Evolutionary conservation across 2,797 vertebrate genomes (phyloP).

Genomic region (Amblyopsis hoosieri): DNA sequence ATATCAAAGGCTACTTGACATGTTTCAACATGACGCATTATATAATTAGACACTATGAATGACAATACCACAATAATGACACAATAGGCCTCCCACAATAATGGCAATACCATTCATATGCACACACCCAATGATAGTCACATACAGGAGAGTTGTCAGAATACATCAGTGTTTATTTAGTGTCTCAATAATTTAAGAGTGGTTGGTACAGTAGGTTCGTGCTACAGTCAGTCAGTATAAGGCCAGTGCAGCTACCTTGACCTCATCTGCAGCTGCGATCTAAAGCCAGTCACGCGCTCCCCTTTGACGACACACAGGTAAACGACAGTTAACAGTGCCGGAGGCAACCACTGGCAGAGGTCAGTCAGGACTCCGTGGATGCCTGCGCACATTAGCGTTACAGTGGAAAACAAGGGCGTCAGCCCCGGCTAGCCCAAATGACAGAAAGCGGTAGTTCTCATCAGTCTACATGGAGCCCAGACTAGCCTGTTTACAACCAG

Average conservation of each 20-base stretch:
- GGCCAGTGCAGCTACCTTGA: slow-evolving; percentile 20
- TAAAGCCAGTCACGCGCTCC: slow-evolving; percentile 36
- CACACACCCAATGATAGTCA: slow-evolving; percentile 21
- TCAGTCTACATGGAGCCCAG: slow-evolving; percentile 56
- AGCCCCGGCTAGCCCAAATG: slow-evolving; percentile 44
- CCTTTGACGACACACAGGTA: slow-evolving; percentile 29
- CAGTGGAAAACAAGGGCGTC: slow-evolving; percentile 32
- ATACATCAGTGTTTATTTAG: slow-evolving; percentile 72
- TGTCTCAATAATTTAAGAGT: slow-evolving; percentile 75
- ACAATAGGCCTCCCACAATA: not conserved
- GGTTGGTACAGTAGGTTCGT: slow-evolving; percentile 43
- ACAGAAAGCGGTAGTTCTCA: slow-evolving; percentile 55
- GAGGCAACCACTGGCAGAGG: slow-evolving; percentile 29
- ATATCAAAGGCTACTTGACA: not conserved
- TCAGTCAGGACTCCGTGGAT: slow-evolving; percentile 32
- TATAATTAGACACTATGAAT: not conserved
- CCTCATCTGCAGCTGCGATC: slow-evolving; percentile 42
- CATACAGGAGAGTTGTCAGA: slow-evolving; percentile 28
- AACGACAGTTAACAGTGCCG: slow-evolving; percentile 36
- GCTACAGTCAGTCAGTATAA: slow-evolving; percentile 28
- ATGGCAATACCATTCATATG: not conserved
- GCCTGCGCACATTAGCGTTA: slow-evolving; percentile 39
- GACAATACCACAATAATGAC: not conserved
- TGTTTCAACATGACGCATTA: not conserved
- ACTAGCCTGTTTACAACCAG: too few relatives aligned